Evolutionary conservation across 2,888 invertebrate genomes (phyloP).

Genomic region (Eristalis arbustorum): DNA sequence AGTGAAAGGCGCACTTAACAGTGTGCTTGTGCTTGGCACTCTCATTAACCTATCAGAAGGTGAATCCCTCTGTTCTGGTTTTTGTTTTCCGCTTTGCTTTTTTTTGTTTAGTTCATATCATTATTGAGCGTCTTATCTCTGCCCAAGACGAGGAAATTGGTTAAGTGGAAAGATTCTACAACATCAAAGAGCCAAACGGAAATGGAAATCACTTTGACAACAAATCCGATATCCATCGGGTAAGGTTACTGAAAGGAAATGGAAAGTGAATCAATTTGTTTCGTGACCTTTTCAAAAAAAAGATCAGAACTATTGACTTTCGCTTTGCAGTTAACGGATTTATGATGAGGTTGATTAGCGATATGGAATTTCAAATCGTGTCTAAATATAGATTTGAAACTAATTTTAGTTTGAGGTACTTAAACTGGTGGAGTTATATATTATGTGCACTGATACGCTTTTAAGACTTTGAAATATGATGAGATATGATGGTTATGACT

Average conservation of each 20-base stretch:
- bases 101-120: not conserved
- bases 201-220: not conserved
- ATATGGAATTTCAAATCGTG: not conserved
- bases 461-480: not conserved
- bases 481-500: not conserved
- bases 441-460: not conserved
- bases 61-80: not conserved
- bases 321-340: not conserved
- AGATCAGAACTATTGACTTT: not conserved
- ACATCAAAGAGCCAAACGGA: not conserved
- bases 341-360: not conserved
- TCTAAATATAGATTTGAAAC: not conserved
- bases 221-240: not conserved
- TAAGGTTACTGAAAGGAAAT: not conserved
- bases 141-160: not conserved
- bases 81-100: not conserved
- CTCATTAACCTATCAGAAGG: not conserved
- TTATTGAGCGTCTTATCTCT: not conserved
- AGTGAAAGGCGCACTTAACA: conserved; percentile 1
- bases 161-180: not conserved
- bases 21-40: not conserved
- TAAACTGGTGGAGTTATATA: not conserved
- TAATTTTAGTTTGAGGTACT: not conserved
- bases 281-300: not conserved
- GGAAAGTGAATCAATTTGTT: not conserved